Base-by-base conservation (phyloP, 2,888 invertebrate species). In the Tachina grossa region DNA sequence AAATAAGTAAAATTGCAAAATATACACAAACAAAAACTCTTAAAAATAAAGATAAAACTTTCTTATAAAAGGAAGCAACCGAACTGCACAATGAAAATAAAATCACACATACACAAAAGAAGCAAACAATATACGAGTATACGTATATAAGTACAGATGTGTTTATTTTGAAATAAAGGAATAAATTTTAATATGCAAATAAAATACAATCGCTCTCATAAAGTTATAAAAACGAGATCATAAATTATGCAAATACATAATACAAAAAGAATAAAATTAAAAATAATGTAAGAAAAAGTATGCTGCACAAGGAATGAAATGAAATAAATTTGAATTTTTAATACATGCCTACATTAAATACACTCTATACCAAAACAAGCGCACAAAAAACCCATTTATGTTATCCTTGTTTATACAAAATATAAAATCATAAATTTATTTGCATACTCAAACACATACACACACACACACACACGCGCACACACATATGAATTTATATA, bases 161-260 rank as follows among this genome's bases (percentile, higher is more conserved):
- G 31, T 31, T 6, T 31, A 6, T 16, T 16, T 59, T 59, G 3
- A 65, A 75, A 81, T 68, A 75, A 74, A 83, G 61, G 83, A 85
- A 85, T 83, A 85, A 72, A 85, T 85, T 85, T 85, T 83, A 80
- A 85, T 79, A 85, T 85, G 83, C 85, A 85, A 85, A 85, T 85
- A 76, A 83, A 83, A 85, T 80, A 85, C 85, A 85, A 85, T 85
- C 72, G 76, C 72, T 55, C 79, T 85, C 83, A 85, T 85, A 83
- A 85, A 85, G 76, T 83, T 83, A 80, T 83, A 80, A 79, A 80
- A 76, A 79, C 79, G 39, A 75, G 68, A 61, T 68, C 68, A 75
- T 81, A 81, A 81, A 81, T 75, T 81, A 81, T 81, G 75, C 68
- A 61, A 47, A 31, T 31, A 31, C 31, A 31, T 31, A 5, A 6